Percentiles rank a stretch among this genome's conserved stretches.
Conservation (phyloP, 2,797 vertebrate species). For the Pseudochaenichthys georgianus region DNA sequence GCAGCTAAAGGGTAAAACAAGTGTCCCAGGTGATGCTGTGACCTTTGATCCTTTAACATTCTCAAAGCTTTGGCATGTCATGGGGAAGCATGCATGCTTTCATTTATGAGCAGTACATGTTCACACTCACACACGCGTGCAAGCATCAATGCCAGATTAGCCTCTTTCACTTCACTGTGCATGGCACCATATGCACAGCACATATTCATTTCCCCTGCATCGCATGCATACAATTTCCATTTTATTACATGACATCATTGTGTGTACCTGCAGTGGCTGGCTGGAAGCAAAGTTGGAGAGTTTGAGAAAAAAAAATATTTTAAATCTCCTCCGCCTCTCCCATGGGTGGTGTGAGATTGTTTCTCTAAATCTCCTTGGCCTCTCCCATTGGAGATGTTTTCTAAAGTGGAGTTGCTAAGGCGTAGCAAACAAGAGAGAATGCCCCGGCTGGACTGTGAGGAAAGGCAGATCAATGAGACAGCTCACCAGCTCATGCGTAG, state of each 20-base stretch:
- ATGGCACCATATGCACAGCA: conserved; percentile 32
- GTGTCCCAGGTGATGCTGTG: conserved; percentile 4
- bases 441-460: conserved; percentile 70
- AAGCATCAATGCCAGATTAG: conserved; percentile 47
- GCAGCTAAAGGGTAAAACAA: background rate
- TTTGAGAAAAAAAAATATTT: too few relatives aligned
- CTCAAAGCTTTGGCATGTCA: conserved; percentile 21
- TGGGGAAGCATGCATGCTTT: conserved; percentile 27
- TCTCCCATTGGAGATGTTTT: conserved; percentile 77
- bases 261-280: conserved; percentile 6
- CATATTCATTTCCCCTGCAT: conserved; percentile 16
- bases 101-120: conserved; percentile 23
- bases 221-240: conserved; percentile 56
- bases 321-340: conserved; percentile 27
- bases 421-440: conserved; percentile 80
- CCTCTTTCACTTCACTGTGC: conserved; percentile 48
- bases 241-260: conserved; percentile 60
- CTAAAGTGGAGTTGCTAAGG: conserved; percentile 78
- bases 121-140: conserved; percentile 20
- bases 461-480: conserved; percentile 82
- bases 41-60: conserved; percentile 29
- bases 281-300: conserved; percentile 51
- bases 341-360: conserved; percentile 38
- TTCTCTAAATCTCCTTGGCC: conserved; percentile 42
- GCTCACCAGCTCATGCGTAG: conserved; percentile 76